A percentile compares a stretch with the other conserved stretches of the same genome.
These are phyloP conservation scores for Rhynchomys soricoides DNA, from an alignment of 2,113 vertebrate species.

Conservation along the genomic window DNA sequence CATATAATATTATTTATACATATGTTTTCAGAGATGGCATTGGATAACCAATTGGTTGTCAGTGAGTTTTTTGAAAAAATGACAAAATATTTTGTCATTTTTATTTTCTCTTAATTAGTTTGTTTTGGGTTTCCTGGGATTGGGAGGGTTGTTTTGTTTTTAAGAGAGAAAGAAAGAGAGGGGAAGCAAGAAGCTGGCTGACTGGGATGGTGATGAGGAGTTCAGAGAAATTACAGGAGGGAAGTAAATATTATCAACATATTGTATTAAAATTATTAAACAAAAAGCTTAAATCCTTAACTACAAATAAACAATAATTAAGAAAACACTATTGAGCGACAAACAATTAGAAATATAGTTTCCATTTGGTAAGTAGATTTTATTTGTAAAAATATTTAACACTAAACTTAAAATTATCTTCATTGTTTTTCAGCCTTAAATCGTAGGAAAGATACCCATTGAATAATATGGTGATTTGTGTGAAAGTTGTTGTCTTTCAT, in stretches of 20 bases:
- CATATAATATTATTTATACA: neutral
- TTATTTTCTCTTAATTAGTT: neutral
- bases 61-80: neutral
- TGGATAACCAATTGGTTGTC: neutral
- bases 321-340: neutral
- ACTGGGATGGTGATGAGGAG: neutral
- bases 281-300: neutral
- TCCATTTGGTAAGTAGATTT: neutral
- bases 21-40: neutral
- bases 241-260: neutral
- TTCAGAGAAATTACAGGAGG: neutral
- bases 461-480: neutral
- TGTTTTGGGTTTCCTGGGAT: neutral
- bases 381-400: constrained; percentile 56
- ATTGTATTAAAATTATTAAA: neutral
- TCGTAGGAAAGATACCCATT: constrained; percentile 46
- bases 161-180: neutral
- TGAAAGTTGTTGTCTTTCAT: neutral
- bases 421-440: constrained; percentile 62
- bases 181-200: neutral
- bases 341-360: neutral
- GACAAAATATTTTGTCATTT: neutral
- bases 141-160: neutral
- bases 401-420: constrained; percentile 65
- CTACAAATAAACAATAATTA: neutral